A percentile compares a stretch with the other conserved stretches of the same genome.
Conservation (phyloP, 2,797 vertebrate species). For the Potorous gilbertii region DNA sequence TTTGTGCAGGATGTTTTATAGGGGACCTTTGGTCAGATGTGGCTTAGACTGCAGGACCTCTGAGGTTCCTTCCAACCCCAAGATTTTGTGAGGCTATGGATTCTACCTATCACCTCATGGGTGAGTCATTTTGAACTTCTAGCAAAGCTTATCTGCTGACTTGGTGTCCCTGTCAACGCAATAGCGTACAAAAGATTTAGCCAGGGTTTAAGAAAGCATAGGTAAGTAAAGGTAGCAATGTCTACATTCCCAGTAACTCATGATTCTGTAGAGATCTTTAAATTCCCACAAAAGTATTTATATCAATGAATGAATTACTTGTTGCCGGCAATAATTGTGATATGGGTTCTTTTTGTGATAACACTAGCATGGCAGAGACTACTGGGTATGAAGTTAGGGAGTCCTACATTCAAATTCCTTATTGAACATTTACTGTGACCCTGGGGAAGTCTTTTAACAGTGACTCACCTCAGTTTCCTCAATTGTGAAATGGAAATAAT, state of each 20-base stretch:
- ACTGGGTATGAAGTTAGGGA: background rate
- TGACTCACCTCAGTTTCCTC: background rate
- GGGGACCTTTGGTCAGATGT: background rate
- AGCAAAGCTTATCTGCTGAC: background rate
- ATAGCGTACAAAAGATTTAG: background rate
- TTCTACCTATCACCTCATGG: background rate
- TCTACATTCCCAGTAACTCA: background rate
- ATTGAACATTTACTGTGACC: background rate
- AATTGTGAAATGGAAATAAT: background rate
- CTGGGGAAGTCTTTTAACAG: background rate
- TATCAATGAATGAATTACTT: background rate
- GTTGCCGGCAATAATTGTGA: background rate
- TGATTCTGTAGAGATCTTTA: background rate
- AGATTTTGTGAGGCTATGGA: background rate
- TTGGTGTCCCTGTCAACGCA: background rate
- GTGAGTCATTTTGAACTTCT: background rate
- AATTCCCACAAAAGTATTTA: background rate
- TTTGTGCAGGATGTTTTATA: background rate
- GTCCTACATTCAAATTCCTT: background rate
- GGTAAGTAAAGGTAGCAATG: background rate
- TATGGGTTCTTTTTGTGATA: background rate
- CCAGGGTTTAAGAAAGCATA: background rate
- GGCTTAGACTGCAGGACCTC: background rate
- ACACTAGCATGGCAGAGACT: background rate
- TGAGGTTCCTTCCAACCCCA: background rate